phyloP scores from a whole-genome alignment of 2,888 invertebrate species.

The Conops quadrifasciatus region DNA sequence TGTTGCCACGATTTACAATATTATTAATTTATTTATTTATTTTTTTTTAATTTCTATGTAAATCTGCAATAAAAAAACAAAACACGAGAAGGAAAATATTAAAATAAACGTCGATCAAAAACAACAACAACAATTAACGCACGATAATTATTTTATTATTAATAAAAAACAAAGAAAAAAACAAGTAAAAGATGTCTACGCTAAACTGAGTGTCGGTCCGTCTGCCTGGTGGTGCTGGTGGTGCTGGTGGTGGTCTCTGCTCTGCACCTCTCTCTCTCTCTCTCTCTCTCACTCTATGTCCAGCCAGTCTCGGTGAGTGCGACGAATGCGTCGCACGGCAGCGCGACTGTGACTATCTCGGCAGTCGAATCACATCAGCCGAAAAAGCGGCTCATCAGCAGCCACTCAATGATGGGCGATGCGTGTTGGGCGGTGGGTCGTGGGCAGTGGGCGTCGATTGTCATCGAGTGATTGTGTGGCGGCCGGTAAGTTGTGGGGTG shows the following conservation, averaged over 20 bases:
- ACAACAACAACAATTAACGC: slow-evolving; percentile 2
- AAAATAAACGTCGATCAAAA: slow-evolving; percentile 9
- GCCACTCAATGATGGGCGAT: neutral
- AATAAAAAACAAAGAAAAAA: slow-evolving; percentile 23
- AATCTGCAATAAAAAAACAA: neutral
- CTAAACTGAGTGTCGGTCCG: neutral
- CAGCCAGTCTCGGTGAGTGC: slow-evolving; percentile 14
- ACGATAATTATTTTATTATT: neutral
- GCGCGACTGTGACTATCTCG: slow-evolving; percentile 34
- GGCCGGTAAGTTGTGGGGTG: neutral
- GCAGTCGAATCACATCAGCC: slow-evolving; percentile 32
- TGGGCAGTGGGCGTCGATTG: neutral
- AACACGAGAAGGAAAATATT: slow-evolving; percentile 6
- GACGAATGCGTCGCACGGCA: slow-evolving; percentile 30
- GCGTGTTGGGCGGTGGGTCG: neutral
- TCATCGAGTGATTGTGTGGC: neutral
- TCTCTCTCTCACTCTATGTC: slow-evolving; percentile 6
- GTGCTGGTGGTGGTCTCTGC: neutral
- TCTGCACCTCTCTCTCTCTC: neutral
- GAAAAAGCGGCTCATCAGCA: slow-evolving; percentile 16
- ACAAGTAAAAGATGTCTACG: slow-evolving; percentile 1
- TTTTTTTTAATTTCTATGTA: slow-evolving; percentile 4
- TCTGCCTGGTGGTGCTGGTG: slow-evolving; percentile 24
- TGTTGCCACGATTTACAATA: no score
- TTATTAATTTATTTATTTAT: slow-evolving; percentile 27